These are phyloP conservation scores for Hypselothyrea guttata DNA, from an alignment of 2,888 invertebrate species.

Conservation along the genomic window DNA sequence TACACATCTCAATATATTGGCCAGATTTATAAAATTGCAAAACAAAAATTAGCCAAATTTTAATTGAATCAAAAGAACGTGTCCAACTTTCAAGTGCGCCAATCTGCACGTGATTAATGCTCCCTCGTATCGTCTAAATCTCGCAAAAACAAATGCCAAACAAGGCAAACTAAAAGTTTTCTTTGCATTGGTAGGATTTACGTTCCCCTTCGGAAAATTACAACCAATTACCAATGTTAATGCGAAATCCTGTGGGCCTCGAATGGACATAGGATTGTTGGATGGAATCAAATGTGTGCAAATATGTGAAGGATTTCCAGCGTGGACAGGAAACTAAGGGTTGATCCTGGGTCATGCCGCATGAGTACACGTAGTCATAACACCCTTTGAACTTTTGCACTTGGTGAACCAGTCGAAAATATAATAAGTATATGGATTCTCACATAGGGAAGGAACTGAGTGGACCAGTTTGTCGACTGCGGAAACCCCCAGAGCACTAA, in stretches of 20 bases:
- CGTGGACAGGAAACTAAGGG: constrained; percentile 47
- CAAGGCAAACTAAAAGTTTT: constrained; percentile 16
- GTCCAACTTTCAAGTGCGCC: constrained; percentile 2
- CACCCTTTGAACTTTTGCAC: constrained; percentile 63
- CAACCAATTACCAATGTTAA: constrained; percentile 72
- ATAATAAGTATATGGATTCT: background rate
- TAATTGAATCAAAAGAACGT: background rate
- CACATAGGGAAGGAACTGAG: background rate
- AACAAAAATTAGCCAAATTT: no score
- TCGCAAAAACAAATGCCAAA: constrained; percentile 23
- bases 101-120: constrained; percentile 40
- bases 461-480: no score
- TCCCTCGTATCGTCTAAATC: constrained; percentile 24
- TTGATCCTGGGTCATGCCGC: constrained; percentile 45
- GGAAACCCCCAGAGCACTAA: constrained; percentile 49
- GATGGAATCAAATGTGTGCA: constrained; percentile 57
- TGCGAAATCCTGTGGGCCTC: constrained; percentile 61
- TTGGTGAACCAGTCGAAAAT: background rate
- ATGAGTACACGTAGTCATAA: constrained; percentile 20
- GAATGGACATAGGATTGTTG: constrained; percentile 18
- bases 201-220: constrained; percentile 28
- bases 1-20: no score
- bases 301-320: constrained; percentile 43
- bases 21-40: no score
- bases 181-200: constrained; percentile 14